Base-by-base conservation (phyloP, 2,797 vertebrate genomes). In the Pangasius djambal region DNA sequence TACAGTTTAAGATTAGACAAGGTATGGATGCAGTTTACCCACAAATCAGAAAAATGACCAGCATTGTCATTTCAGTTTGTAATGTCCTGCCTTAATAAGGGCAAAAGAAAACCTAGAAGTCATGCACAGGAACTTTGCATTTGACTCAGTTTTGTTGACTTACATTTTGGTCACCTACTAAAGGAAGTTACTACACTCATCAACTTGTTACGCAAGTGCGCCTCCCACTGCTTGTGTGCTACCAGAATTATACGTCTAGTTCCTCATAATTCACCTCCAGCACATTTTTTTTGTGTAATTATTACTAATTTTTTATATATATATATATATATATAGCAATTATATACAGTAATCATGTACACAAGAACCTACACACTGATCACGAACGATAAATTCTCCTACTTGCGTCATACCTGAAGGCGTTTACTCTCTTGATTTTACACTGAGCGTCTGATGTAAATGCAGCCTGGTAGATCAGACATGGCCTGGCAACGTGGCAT, bases 161-260 rank as follows among this genome's bases (percentile, higher is more conserved):
- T 18, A 57, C 16, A 34, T 6, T 57, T 81, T 81, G n/a, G 31
- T 12, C 0, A 59, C 20, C 8, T 18, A 25, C 13, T 34, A 2
- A 52, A 48, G 16, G 16, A 81, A 28, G 79, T 3, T 63, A 44
- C 12, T 16, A 20, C 79, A 40, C 34, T 61, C 16, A 20, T 37
- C 13, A 87, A 20, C 31, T 44, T 37, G 22, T 48, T 52, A 59
- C 31, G 12, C 28, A 70, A 40, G n/a, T 22, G 78, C 86, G 63
- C 83, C 89, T 57, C 77, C 48, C 12, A 69, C 40, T 50, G 88
- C 63, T 48, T 70, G 55, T 37, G 22, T 63, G 10, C 50, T 31
- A 1, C 48, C 75, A n/a, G 13, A 78, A 52, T 52, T 48, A 13
- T 3, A n/a, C 0, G 70, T 74, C 37, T 25, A 4, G 37, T 5